These are phyloP conservation scores for Phylloscopus whistleri DNA, from an alignment of 2,113 vertebrate species.

Conservation along the genomic window DNA sequence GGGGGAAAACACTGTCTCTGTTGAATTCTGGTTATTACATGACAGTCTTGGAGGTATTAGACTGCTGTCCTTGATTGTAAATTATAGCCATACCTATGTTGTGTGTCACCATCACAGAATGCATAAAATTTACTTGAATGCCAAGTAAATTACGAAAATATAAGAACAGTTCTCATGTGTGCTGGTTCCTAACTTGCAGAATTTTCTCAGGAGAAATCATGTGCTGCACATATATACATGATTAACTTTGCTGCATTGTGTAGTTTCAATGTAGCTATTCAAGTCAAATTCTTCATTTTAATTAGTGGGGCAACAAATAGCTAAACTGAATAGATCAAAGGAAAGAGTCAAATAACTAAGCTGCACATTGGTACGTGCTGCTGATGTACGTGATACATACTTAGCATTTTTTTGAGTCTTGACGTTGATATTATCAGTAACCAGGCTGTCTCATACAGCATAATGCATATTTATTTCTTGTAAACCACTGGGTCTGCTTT, in stretches of 20 bases:
- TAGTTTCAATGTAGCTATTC: neutral
- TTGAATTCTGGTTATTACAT: neutral
- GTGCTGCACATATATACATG: neutral
- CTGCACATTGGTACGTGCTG: neutral
- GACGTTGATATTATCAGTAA: neutral
- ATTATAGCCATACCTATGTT: neutral
- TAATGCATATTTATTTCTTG: neutral
- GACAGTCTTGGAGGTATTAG: neutral
- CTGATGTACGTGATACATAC: neutral
- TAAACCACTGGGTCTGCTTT: neutral
- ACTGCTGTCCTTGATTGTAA: neutral
- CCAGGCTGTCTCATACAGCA: neutral
- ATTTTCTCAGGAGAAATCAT: neutral
- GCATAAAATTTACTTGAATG: neutral
- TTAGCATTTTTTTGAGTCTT: neutral
- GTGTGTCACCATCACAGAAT: neutral
- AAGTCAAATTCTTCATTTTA: neutral
- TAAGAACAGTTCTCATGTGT: neutral
- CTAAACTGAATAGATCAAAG: neutral
- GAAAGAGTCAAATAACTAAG: neutral
- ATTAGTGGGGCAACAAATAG: neutral
- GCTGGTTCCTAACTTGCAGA: neutral
- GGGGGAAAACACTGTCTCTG: neutral
- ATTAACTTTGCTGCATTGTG: neutral
- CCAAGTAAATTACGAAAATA: neutral